Evolutionary conservation across 2,113 vertebrate genomes (phyloP), one percentile per base, ranked within the genome.

Genomic region (Charina bottae): DNA sequence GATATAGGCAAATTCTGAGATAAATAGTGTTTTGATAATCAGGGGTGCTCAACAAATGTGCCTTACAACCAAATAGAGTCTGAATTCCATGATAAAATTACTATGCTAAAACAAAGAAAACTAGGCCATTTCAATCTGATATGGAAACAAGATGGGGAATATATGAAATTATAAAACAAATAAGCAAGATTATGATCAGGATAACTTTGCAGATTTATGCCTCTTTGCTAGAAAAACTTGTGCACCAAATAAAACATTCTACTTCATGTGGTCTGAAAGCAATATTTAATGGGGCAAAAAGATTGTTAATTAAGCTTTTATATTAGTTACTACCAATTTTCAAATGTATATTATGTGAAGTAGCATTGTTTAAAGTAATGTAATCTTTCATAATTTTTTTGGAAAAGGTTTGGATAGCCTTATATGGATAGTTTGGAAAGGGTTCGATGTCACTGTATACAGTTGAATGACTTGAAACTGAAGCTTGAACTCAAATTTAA

Each of bases 401-500:
- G 19, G 64, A 86, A 55, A 85, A 85, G 23, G n/a, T 42, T 90
- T 37, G 2, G 49, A 23, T 68, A 91, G 94, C 88, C 72, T 94
- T 91, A 91, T 95, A 93, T 94, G 42, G 28, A n/a, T 33, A 26
- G 12, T 95, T 95, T 96, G 95, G 94, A 95, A 93, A 94, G 94
- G 92, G 90, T 96, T 97, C 95, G 94, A 86, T 96, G 0, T 96
- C 88, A 92, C 94, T 96, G 93, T 96, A 54, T 96, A 95, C 91
- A 92, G 93, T 93, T 97, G 94, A 93, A 94, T 96, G 95, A 87
- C 95, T 92, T 95, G 94, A 88, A 97, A 60, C 95, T 84, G 95
- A 95, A 94, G 92, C 92, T 92, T 96, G 94, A 95, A 86, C 96
- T 97, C 95, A 96, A 96, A 96, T 68, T 87, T 96, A 93, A 93